Percentiles rank a stretch among this genome's conserved stretches.
Evolutionary conservation across 2,113 vertebrate species (phyloP).

Genomic region (Hippocampus comes): DNA sequence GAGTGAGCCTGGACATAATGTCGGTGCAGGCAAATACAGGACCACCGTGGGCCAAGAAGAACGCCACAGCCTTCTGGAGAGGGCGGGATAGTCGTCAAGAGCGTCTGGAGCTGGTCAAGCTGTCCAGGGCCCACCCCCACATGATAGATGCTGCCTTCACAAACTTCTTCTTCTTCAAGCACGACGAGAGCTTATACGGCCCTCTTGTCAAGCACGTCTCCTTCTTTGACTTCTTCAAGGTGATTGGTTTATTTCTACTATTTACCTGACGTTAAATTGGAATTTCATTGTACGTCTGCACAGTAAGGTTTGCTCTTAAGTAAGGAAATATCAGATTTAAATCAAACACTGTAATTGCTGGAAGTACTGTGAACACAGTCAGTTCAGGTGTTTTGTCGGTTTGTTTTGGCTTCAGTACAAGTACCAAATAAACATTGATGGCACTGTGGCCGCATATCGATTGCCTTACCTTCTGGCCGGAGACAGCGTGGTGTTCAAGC

Average conservation of each 20-base stretch:
- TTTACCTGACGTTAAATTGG: not conserved
- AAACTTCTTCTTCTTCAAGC: slow-evolving; percentile 98
- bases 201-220: slow-evolving; percentile 96
- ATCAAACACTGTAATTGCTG: not conserved
- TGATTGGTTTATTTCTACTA: slow-evolving; percentile 52
- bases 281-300: not conserved
- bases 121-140: slow-evolving; percentile 82
- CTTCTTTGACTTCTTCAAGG: slow-evolving; percentile 99
- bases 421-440: slow-evolving; percentile 95
- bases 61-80: slow-evolving; percentile 88
- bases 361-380: not conserved
- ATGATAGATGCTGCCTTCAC: slow-evolving; percentile 94
- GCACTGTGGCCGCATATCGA: slow-evolving; percentile 93
- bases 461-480: slow-evolving; percentile 91
- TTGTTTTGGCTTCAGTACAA: slow-evolving; percentile 79
- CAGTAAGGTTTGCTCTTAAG: not conserved
- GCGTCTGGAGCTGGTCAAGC: slow-evolving; percentile 91
- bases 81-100: slow-evolving; percentile 94
- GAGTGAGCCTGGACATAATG: slow-evolving; percentile 97
- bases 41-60: slow-evolving; percentile 85
- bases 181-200: slow-evolving; percentile 89
- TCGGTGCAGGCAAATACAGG: slow-evolving; percentile 95
- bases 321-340: not conserved
- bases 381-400: not conserved
- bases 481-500: slow-evolving; percentile 93